A percentile compares a stretch with the other conserved stretches of the same genome.
phyloP scores from a whole-genome alignment of 2,888 invertebrate species.

The Melanotus villosus region DNA sequence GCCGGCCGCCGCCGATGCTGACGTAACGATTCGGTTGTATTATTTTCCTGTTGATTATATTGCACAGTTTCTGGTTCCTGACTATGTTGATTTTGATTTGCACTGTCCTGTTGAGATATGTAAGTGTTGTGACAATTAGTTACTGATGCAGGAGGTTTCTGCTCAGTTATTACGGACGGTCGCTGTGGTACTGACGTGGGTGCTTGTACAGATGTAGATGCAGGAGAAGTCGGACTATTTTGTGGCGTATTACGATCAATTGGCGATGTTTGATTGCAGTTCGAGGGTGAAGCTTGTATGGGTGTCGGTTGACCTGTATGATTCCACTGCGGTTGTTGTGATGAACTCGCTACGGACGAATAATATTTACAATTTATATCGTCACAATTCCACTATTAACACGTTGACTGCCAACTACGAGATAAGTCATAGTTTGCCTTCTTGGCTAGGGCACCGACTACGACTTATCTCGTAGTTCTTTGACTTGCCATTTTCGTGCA shows the following conservation, averaged over 20 bases:
- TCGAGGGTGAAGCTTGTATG: slow-evolving; percentile 43
- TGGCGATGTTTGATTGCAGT: slow-evolving; percentile 49
- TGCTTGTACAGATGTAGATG: slow-evolving; percentile 45
- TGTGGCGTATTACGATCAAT: slow-evolving; percentile 58
- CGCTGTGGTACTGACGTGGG: slow-evolving; percentile 52
- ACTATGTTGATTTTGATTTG: slow-evolving; percentile 43
- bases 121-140: slow-evolving; percentile 52
- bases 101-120: slow-evolving; percentile 52
- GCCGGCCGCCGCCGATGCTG: slow-evolving; percentile 54
- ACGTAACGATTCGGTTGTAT: slow-evolving; percentile 60
- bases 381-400: too few relatives aligned
- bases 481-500: too few relatives aligned
- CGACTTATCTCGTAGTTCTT: too few relatives aligned
- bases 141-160: slow-evolving; percentile 59
- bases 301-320: slow-evolving; percentile 58
- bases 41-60: slow-evolving; percentile 48
- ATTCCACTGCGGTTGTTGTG: slow-evolving; percentile 57
- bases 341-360: slow-evolving; percentile 51
- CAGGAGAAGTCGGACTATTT: slow-evolving; percentile 58
- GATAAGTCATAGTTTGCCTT: too few relatives aligned
- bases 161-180: slow-evolving; percentile 64
- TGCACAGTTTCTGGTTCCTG: slow-evolving; percentile 42
- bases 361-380: too few relatives aligned
- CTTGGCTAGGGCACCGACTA: too few relatives aligned
- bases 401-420: too few relatives aligned